Conservation (phyloP, 2,113 vertebrate genomes). For the Anarrhichthys ocellatus region DNA sequence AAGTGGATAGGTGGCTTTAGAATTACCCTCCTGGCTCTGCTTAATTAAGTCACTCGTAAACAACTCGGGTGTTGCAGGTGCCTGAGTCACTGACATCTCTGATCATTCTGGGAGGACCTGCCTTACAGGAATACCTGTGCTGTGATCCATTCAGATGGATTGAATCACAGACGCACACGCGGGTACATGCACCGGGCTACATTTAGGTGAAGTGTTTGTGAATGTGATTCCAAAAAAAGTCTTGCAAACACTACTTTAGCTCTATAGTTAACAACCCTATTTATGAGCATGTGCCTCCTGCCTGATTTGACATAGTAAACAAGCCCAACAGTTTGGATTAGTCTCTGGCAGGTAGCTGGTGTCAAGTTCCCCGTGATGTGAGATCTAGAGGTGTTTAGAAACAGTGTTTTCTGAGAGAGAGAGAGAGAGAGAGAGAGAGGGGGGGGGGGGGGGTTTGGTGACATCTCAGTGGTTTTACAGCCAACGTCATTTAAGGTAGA, state of each 20-base stretch:
- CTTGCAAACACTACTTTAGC: background rate
- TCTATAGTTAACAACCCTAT: background rate
- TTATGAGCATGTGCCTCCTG: background rate
- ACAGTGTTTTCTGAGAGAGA: background rate
- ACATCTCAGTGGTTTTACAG: slow-evolving; percentile 34
- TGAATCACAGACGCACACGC: background rate
- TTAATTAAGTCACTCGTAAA: background rate
- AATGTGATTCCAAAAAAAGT: background rate
- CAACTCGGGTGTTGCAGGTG: background rate
- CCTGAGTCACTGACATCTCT: background rate
- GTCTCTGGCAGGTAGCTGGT: slow-evolving; percentile 1
- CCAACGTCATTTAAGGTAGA: slow-evolving; percentile 42
- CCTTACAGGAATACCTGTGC: background rate
- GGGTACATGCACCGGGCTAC: background rate
- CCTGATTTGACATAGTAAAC: background rate
- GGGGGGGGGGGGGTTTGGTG: no score
- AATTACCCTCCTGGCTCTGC: background rate
- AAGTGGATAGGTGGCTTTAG: background rate
- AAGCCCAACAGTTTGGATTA: background rate
- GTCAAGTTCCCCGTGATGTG: background rate
- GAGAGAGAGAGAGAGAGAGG: background rate
- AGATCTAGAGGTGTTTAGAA: background rate
- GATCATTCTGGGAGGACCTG: background rate
- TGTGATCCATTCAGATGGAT: background rate
- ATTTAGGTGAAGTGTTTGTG: background rate